A percentile compares a stretch with the other conserved stretches of the same genome.
These are phyloP conservation scores for Myotis myotis DNA, from an alignment of 2,797 vertebrate species.

Conservation along the genomic window DNA sequence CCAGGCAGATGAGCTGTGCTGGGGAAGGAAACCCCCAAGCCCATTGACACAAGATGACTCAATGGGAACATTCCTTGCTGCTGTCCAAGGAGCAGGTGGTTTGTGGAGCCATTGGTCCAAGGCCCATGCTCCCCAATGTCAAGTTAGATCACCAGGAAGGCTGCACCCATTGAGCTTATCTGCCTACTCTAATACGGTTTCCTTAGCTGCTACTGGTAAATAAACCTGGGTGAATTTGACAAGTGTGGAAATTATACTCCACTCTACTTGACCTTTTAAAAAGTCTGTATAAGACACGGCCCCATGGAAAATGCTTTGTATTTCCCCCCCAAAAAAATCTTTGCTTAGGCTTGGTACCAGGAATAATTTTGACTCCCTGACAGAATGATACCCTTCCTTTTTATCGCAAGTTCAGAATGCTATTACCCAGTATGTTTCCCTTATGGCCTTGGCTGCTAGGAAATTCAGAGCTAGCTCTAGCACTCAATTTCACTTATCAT, in stretches of 20 bases:
- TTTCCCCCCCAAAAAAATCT: neutral
- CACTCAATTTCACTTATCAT: constrained; percentile 21
- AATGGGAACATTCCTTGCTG: neutral
- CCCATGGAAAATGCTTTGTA: neutral
- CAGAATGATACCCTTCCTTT: constrained; percentile 26
- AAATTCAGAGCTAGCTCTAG: constrained; percentile 21
- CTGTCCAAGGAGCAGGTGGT: neutral
- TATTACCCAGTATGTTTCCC: constrained; percentile 31
- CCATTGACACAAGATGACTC: neutral
- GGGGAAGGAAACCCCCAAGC: neutral
- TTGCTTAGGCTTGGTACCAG: neutral
- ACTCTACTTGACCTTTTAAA: constrained; percentile 23
- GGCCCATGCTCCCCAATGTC: neutral
- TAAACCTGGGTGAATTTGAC: constrained; percentile 8
- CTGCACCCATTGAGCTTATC: neutral
- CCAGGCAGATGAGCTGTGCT: neutral
- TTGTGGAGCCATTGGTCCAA: neutral
- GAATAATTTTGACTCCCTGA: constrained; percentile 28
- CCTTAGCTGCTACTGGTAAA: neutral
- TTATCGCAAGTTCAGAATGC: constrained; percentile 1
- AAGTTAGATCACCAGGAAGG: neutral
- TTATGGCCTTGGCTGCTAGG: constrained; percentile 38
- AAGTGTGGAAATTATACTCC: neutral
- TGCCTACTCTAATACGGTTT: neutral
- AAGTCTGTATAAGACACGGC: neutral